Percentiles rank a stretch among this genome's conserved stretches.
Conservation (phyloP, 2,797 vertebrate genomes). For the Natrix natrix region DNA sequence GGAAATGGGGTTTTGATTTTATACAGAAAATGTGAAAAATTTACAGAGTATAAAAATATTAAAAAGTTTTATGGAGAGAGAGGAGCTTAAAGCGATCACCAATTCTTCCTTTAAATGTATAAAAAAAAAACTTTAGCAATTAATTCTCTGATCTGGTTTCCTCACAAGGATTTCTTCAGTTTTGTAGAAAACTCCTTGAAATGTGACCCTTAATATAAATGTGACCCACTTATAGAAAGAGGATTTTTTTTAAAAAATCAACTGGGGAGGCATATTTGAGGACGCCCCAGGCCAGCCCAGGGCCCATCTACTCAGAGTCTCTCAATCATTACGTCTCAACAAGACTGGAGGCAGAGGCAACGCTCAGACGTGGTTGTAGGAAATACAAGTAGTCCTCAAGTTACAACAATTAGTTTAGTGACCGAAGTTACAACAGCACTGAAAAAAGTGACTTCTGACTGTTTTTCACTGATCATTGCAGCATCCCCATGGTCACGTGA, state of each 20-base stretch:
- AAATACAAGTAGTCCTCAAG: not conserved
- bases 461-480: not conserved
- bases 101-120: not conserved
- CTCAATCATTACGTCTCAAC: not conserved
- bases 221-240: too few species aligned
- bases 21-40: not conserved
- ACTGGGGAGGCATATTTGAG: not conserved
- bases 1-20: not conserved
- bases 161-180: not conserved
- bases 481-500: not conserved
- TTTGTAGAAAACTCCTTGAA: not conserved
- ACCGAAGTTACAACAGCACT: not conserved
- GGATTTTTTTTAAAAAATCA: not conserved
- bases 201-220: not conserved
- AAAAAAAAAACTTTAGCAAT: not conserved
- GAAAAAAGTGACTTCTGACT: not conserved
- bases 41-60: slow-evolving; percentile 11
- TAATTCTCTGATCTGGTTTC: too few species aligned
- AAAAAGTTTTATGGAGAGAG: not conserved
- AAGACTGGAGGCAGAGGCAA: not conserved
- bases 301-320: not conserved
- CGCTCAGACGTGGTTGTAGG: not conserved
- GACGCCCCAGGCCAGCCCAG: not conserved
- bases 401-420: not conserved
- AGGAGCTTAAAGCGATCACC: not conserved